Percentiles rank a stretch among this genome's conserved stretches.
Conservation (phyloP, 1,140 invertebrate species). For the Halictus rubicundus region DNA sequence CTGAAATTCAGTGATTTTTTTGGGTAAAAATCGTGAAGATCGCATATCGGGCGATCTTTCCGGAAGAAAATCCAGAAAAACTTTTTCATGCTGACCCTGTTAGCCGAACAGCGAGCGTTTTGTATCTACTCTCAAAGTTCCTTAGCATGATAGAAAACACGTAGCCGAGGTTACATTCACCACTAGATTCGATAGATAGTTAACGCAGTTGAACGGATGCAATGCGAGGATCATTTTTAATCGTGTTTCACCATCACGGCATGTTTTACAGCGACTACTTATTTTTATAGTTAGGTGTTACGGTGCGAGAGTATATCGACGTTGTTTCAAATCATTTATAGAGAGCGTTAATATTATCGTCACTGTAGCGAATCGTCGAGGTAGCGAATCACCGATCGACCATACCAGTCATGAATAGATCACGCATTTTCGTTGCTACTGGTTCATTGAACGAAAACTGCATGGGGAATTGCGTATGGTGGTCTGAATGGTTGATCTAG, state of each 20-base stretch:
- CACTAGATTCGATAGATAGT: slow-evolving; percentile 3
- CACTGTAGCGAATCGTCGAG: not conserved
- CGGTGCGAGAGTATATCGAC: slow-evolving; percentile 36
- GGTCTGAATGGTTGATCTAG: no score
- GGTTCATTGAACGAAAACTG: not conserved
- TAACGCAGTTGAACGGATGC: slow-evolving; percentile 25
- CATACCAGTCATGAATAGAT: no score
- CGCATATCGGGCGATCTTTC: no score
- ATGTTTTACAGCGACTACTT: slow-evolving; percentile 56
- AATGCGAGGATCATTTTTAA: slow-evolving; percentile 38
- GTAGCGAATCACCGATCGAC: not conserved
- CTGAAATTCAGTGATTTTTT: no score
- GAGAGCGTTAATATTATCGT: slow-evolving; percentile 17
- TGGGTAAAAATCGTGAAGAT: no score
- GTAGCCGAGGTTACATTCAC: slow-evolving; percentile 24
- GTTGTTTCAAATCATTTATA: slow-evolving; percentile 25
- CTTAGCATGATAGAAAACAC: slow-evolving; percentile 23
- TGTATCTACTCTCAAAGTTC: slow-evolving; percentile 41
- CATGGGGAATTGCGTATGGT: no score
- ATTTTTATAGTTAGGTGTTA: slow-evolving; percentile 46
- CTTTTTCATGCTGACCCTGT: not conserved
- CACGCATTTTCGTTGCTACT: slow-evolving; percentile 12
- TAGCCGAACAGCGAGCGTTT: slow-evolving; percentile 19
- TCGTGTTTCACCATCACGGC: slow-evolving; percentile 22
- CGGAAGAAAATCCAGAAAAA: no score